A percentile compares a stretch with the other conserved stretches of the same genome.
Evolutionary conservation across 2,113 vertebrate genomes (phyloP).

Genomic region (Syngnathus scovelli): DNA sequence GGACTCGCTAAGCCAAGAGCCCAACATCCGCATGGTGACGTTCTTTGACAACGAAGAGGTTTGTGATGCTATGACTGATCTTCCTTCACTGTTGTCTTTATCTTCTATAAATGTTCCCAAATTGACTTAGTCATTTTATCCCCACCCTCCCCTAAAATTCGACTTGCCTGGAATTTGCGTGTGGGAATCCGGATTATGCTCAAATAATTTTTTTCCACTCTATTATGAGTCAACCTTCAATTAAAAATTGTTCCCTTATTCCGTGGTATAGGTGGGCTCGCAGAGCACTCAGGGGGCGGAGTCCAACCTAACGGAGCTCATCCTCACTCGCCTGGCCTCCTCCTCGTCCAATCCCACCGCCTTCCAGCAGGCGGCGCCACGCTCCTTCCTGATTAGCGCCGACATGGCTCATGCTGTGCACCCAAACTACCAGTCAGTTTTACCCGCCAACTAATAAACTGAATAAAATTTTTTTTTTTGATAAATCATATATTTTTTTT

Average conservation of each 20-base stretch:
- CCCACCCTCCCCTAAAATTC: no score
- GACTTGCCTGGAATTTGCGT: no score
- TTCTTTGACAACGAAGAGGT: slow-evolving; percentile 98
- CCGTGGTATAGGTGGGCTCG: slow-evolving; percentile 82
- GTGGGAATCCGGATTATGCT: no score
- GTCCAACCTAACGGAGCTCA: slow-evolving; percentile 89
- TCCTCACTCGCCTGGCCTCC: slow-evolving; percentile 82
- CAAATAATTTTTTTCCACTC: neutral
- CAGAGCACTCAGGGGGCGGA: slow-evolving; percentile 88
- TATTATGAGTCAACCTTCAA: neutral
- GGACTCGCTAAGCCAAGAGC: slow-evolving; percentile 75
- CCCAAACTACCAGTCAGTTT: slow-evolving; percentile 89
- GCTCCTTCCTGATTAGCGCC: slow-evolving; percentile 94
- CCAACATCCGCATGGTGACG: slow-evolving; percentile 84
- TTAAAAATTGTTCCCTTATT: neutral
- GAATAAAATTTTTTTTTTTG: no score
- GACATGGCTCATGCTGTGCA: slow-evolving; percentile 97
- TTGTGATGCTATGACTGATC: slow-evolving; percentile 21
- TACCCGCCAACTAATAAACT: no score
- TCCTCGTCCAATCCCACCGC: slow-evolving; percentile 77
- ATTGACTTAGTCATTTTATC: no score
- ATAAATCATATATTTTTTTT: neutral
- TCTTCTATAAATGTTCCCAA: neutral
- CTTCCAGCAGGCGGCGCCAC: slow-evolving; percentile 87
- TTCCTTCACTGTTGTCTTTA: neutral